These are phyloP conservation scores for Caenorhabditis plicata DNA, from an alignment of 2,888 invertebrate genomes.

Conservation along the genomic window DNA sequence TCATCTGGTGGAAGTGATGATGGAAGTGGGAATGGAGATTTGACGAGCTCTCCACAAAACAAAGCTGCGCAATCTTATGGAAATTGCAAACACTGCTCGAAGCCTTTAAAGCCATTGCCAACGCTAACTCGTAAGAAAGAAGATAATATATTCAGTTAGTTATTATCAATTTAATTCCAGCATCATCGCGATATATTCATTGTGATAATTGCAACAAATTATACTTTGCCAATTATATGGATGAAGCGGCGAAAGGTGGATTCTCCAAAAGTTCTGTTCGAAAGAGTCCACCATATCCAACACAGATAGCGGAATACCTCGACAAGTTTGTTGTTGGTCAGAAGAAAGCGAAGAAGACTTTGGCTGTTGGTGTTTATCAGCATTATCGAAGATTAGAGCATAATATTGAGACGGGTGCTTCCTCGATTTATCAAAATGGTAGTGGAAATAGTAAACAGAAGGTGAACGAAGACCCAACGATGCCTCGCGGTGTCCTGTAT, in stretches of 20 bases:
- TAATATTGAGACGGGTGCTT: constrained; percentile 71
- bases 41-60: constrained; percentile 39
- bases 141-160: too few relatives aligned
- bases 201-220: constrained; percentile 58
- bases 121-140: constrained; percentile 47
- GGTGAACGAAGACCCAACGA: constrained; percentile 23
- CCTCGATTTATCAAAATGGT: constrained; percentile 22
- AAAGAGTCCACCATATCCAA: constrained; percentile 46
- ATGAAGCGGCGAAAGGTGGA: constrained; percentile 29
- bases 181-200: constrained; percentile 51
- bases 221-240: constrained; percentile 42
- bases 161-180: too few relatives aligned
- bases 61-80: constrained; percentile 38
- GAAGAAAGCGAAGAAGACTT: constrained; percentile 83
- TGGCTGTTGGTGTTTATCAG: constrained; percentile 96
- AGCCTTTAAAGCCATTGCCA: constrained; percentile 53
- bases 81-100: constrained; percentile 54
- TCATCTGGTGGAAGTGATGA: constrained; percentile 12
- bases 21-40: constrained; percentile 29
- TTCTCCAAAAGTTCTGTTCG: constrained; percentile 19
- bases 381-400: constrained; percentile 94
- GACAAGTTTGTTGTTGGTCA: constrained; percentile 90
- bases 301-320: constrained; percentile 88
- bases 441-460: background rate
- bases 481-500: constrained; percentile 47